These are phyloP conservation scores for Cololabis saira DNA, from an alignment of 2,113 vertebrate species.

Conservation along the genomic window DNA sequence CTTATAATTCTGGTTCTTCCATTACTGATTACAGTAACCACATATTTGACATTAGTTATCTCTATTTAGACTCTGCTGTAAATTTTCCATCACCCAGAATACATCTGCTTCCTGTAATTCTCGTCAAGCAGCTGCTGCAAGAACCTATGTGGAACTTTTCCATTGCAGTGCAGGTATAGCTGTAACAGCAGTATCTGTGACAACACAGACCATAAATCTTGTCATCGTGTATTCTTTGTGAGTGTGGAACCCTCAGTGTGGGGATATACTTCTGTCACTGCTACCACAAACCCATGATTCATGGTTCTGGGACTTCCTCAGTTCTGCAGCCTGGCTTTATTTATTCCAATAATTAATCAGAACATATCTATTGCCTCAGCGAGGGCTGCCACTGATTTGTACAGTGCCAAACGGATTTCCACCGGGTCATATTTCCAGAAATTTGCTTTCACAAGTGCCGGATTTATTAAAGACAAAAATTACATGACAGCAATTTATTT, in stretches of 20 bases:
- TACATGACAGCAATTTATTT: conserved; percentile 10
- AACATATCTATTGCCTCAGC: conserved; percentile 52
- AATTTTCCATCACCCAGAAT: conserved; percentile 4
- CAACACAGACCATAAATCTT: too few relatives aligned
- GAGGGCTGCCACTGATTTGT: conserved; percentile 43
- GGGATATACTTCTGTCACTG: neutral
- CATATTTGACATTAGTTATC: neutral
- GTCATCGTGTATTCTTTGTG: neutral
- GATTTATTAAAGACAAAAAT: neutral
- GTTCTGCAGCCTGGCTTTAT: conserved; percentile 16
- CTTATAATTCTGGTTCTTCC: neutral
- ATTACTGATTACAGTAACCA: neutral
- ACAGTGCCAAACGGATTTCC: neutral
- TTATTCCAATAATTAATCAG: neutral
- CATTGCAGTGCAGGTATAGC: too few relatives aligned
- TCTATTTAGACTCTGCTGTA: conserved; percentile 7
- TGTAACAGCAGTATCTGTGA: too few relatives aligned
- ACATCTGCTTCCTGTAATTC: conserved; percentile 47
- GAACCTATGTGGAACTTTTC: neutral
- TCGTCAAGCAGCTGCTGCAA: neutral
- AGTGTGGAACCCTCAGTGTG: neutral
- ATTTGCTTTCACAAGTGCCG: conserved; percentile 6
- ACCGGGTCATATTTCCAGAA: conserved; percentile 1
- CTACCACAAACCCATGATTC: conserved; percentile 11
- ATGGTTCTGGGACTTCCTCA: conserved; percentile 47